Evolutionary conservation across 1,140 invertebrate genomes (phyloP).

Genomic region (Hycleus phaleratus): DNA sequence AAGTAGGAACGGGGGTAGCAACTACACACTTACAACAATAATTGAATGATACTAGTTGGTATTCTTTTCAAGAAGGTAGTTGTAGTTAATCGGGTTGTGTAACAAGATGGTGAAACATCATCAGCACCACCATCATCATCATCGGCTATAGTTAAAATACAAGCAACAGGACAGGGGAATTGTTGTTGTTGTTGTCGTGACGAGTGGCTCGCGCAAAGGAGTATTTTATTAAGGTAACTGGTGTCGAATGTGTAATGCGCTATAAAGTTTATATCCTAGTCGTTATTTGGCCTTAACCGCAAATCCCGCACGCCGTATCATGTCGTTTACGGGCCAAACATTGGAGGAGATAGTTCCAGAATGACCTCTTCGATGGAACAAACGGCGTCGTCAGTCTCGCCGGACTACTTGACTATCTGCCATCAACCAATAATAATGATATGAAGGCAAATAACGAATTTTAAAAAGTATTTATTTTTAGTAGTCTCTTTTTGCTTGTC

Average conservation of each 20-base stretch:
- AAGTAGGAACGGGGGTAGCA: slow-evolving; percentile 5
- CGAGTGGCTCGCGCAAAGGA: slow-evolving; percentile 23
- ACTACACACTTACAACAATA: too few relatives aligned
- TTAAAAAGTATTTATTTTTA: too few relatives aligned
- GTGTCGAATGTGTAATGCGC: slow-evolving; percentile 39
- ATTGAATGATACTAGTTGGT: too few relatives aligned
- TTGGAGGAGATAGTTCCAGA: slow-evolving; percentile 32
- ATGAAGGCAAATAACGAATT: too few relatives aligned
- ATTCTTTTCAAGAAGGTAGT: too few relatives aligned
- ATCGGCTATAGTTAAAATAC: too few relatives aligned
- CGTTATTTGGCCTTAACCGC: slow-evolving; percentile 37
- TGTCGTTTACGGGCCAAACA: slow-evolving; percentile 34
- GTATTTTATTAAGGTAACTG: slow-evolving; percentile 39
- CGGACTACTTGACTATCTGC: slow-evolving; percentile 31
- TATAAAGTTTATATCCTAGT: slow-evolving; percentile 39
- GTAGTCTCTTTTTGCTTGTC: too few relatives aligned
- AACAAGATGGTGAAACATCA: too few relatives aligned
- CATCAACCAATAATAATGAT: slow-evolving; percentile 16
- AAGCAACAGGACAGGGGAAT: too few relatives aligned
- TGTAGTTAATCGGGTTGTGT: too few relatives aligned
- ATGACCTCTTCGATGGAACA: slow-evolving; percentile 36
- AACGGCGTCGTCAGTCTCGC: slow-evolving; percentile 31
- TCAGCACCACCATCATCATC: too few relatives aligned
- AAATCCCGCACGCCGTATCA: slow-evolving; percentile 36
- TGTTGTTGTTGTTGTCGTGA: background rate